Evolutionary conservation across 2,113 vertebrate genomes (phyloP).

Genomic region (Dromas ardeola): DNA sequence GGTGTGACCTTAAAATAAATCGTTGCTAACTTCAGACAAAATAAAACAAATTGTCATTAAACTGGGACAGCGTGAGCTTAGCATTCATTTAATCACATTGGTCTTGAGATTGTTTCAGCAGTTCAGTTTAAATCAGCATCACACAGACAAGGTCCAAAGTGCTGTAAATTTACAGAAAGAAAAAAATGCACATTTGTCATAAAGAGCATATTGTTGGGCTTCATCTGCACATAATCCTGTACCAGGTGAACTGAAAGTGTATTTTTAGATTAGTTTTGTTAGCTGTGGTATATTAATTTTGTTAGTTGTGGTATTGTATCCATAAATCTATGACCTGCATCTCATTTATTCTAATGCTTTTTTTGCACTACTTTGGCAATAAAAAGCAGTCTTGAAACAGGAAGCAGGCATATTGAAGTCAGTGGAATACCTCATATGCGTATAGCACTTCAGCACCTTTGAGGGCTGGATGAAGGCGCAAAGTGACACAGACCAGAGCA

Average conservation of each 20-base stretch:
- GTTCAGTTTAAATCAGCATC: background rate
- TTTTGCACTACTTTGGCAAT: background rate
- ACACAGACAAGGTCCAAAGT: background rate
- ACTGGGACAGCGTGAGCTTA: background rate
- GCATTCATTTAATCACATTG: background rate
- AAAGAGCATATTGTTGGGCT: background rate
- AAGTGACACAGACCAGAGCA: constrained; percentile 16
- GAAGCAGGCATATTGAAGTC: background rate
- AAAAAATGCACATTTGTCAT: background rate
- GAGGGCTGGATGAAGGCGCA: background rate
- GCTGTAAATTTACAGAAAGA: background rate
- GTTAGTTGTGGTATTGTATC: background rate
- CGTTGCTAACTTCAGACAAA: background rate
- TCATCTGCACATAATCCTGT: background rate
- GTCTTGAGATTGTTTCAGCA: background rate
- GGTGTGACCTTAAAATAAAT: background rate
- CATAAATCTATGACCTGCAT: background rate
- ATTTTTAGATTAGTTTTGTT: background rate
- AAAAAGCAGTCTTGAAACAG: background rate
- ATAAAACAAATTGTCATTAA: background rate
- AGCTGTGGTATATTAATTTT: background rate
- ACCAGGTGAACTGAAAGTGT: background rate
- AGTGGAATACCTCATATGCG: background rate
- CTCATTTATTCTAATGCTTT: background rate
- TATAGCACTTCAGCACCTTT: background rate